Conservation (phyloP, 1,140 invertebrate genomes). For the Eumaeus atala region DNA sequence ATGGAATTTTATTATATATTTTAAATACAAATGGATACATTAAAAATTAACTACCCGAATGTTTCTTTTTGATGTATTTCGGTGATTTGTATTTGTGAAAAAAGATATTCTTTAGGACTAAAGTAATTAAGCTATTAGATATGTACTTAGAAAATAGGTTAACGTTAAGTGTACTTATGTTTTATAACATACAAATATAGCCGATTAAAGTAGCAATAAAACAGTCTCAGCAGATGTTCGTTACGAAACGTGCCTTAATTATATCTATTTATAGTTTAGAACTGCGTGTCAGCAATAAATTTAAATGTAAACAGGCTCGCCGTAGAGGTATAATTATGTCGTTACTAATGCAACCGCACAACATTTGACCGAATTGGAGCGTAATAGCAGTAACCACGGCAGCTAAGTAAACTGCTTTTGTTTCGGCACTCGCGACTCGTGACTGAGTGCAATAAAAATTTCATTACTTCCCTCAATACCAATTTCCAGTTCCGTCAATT, state of each 20-base stretch:
- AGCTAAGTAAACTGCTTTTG: constrained; percentile 29
- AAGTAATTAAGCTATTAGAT: too few relatives aligned
- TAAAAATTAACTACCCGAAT: background rate
- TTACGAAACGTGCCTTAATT: constrained; percentile 5
- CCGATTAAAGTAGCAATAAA: constrained; percentile 12
- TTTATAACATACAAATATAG: background rate
- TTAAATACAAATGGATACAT: constrained; percentile 6
- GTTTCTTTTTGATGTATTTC: background rate
- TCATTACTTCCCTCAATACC: constrained; percentile 39
- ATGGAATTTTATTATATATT: background rate
- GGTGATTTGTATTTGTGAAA: background rate
- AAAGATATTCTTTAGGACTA: background rate
- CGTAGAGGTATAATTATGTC: constrained; percentile 48
- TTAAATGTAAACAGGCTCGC: constrained; percentile 34
- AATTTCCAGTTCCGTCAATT: constrained; percentile 9
- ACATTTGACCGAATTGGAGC: constrained; percentile 42
- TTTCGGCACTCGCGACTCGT: constrained; percentile 26
- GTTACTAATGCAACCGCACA: constrained; percentile 31
- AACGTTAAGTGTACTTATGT: background rate
- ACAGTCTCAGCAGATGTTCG: background rate
- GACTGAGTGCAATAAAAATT: constrained; percentile 43
- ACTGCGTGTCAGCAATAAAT: constrained; percentile 23
- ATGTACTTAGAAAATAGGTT: background rate
- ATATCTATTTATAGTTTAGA: constrained; percentile 26
- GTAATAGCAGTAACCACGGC: constrained; percentile 27